A percentile compares a stretch with the other conserved stretches of the same genome.
phyloP scores from a whole-genome alignment of 2,888 invertebrate species.

The Tillus elongatus region DNA sequence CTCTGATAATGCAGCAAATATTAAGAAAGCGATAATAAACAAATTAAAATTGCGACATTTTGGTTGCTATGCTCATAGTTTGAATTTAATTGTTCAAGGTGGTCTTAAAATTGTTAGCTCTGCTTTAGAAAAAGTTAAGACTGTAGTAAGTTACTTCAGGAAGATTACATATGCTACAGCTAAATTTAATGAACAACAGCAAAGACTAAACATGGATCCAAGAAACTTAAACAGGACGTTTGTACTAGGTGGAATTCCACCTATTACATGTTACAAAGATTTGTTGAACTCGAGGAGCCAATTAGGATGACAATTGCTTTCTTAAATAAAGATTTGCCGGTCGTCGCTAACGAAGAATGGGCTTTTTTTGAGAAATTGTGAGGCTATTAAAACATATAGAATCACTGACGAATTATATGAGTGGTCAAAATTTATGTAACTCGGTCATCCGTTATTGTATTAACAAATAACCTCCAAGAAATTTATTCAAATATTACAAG shows the following conservation, averaged over 20 bases:
- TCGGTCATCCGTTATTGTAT: not conserved
- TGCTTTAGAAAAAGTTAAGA: not conserved
- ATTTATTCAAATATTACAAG: no score
- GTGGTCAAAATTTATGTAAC: constrained; percentile 1
- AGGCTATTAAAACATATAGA: not conserved
- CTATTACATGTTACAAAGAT: not conserved
- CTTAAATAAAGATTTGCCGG: not conserved
- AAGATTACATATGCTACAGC: not conserved
- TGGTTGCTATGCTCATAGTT: not conserved
- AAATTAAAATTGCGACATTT: constrained; percentile 1
- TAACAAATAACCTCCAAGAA: not conserved
- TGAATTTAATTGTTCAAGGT: not conserved
- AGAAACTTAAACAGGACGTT: not conserved
- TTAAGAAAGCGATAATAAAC: not conserved
- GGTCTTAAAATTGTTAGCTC: not conserved
- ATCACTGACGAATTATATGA: not conserved
- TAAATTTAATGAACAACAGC: not conserved
- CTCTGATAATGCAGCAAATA: not conserved
- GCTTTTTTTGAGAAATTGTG: not conserved
- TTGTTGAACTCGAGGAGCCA: not conserved
- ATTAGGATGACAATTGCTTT: not conserved
- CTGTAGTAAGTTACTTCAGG: not conserved
- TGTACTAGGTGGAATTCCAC: not conserved
- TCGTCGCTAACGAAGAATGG: not conserved
- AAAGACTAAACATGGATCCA: not conserved